These are phyloP conservation scores for Harpalus rubripes DNA, from an alignment of 2,888 invertebrate species.

Conservation along the genomic window DNA sequence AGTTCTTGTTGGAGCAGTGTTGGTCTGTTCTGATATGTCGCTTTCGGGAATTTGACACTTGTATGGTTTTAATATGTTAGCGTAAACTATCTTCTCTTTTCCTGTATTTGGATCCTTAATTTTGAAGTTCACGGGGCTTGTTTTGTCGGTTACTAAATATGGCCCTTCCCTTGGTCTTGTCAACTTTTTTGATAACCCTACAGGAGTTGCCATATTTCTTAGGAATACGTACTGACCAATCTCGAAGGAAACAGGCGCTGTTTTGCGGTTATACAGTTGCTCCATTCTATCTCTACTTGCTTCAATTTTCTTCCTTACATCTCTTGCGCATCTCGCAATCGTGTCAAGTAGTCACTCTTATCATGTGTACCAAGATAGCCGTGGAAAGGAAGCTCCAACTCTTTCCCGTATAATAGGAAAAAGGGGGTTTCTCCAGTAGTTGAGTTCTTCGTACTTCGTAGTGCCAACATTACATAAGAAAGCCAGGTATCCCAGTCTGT, in stretches of 20 bases:
- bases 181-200: slow-evolving; percentile 6
- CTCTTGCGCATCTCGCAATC: not conserved
- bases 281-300: not conserved
- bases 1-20: not conserved
- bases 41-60: not conserved
- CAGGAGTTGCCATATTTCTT: not conserved
- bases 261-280: not conserved
- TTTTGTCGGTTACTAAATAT: not conserved
- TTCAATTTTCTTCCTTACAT: not conserved
- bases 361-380: not conserved
- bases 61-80: not conserved
- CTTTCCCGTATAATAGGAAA: not conserved
- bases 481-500: slow-evolving; percentile 60
- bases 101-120: not conserved
- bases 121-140: not conserved
- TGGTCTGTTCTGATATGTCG: not conserved
- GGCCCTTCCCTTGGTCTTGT: not conserved
- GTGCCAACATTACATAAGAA: not conserved
- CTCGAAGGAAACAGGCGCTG: slow-evolving; percentile 58
- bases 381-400: not conserved
- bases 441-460: not conserved
- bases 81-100: not conserved
- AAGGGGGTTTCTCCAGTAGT: not conserved
- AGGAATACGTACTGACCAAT: slow-evolving; percentile 18
- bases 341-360: not conserved